phyloP scores from a whole-genome alignment of 2,797 vertebrate genomes.

The Hipposideros larvatus region DNA sequence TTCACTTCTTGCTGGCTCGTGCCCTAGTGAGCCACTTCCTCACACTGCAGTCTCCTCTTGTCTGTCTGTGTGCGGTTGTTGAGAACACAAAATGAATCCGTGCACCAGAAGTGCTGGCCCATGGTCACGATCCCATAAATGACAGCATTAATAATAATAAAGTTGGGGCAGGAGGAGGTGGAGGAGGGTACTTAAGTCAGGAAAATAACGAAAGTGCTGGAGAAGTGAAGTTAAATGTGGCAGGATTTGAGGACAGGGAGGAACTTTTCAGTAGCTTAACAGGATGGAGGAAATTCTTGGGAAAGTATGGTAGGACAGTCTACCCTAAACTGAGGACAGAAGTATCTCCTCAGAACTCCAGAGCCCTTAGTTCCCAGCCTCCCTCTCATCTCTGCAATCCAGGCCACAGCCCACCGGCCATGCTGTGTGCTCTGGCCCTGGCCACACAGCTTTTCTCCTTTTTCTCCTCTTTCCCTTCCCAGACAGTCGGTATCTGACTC shows the following conservation, averaged over 20 bases:
- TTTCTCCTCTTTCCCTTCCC: slow-evolving; percentile 46
- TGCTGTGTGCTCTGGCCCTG: too few species aligned
- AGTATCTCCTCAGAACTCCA: neutral
- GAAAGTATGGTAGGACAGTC: neutral
- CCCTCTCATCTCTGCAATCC: neutral
- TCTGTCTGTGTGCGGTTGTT: neutral
- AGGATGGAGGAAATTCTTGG: neutral
- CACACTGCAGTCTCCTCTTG: too few species aligned
- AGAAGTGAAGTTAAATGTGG: neutral
- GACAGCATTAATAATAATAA: neutral
- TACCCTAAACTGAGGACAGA: neutral
- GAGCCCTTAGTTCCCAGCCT: neutral
- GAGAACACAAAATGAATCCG: neutral
- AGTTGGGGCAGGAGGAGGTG: neutral
- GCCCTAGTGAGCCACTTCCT: neutral
- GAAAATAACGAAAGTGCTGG: neutral
- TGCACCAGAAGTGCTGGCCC: neutral
- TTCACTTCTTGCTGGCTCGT: neutral
- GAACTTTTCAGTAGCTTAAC: neutral
- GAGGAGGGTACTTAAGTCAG: neutral
- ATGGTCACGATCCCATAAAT: neutral
- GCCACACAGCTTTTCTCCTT: neutral
- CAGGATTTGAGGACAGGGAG: neutral
- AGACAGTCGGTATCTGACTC: slow-evolving; percentile 94
- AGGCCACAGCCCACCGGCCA: neutral